These are phyloP conservation scores for Pelodytes ibericus DNA, from an alignment of 2,797 vertebrate genomes.

Conservation along the genomic window DNA sequence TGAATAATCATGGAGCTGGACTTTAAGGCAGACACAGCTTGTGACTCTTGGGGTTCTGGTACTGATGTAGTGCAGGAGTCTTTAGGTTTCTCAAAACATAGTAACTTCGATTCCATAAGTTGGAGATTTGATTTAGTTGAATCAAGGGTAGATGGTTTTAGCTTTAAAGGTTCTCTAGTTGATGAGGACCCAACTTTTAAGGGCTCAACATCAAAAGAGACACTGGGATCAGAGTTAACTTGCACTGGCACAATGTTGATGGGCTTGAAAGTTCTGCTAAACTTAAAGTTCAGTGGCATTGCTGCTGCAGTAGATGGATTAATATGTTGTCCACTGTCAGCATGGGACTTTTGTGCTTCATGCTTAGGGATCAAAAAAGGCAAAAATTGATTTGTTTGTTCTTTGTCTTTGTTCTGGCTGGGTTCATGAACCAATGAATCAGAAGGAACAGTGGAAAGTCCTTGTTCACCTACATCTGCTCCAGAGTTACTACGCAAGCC, in stretches of 20 bases:
- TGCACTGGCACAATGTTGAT: constrained; percentile 17
- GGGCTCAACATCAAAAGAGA: not conserved
- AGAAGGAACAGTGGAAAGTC: no score
- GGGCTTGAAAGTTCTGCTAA: constrained; percentile 42
- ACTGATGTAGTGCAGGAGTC: not conserved
- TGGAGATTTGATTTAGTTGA: not conserved
- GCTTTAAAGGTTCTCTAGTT: not conserved
- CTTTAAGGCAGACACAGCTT: not conserved
- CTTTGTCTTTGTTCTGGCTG: no score
- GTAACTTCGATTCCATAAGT: not conserved
- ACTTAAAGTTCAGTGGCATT: constrained; percentile 40
- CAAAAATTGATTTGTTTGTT: no score
- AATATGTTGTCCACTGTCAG: not conserved
- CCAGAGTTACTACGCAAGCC: not conserved
- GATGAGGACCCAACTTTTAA: not conserved
- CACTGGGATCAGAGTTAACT: not conserved
- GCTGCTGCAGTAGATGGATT: not conserved
- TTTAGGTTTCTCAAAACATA: not conserved
- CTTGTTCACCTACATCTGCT: no score
- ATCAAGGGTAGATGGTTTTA: not conserved
- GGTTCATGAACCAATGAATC: not conserved
- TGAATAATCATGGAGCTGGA: not conserved
- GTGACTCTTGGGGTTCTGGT: not conserved
- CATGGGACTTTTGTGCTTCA: not conserved
- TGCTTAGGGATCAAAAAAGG: not conserved